Evolutionary conservation across 2,113 vertebrate genomes (phyloP).

Genomic region (Rhipidura dahli): DNA sequence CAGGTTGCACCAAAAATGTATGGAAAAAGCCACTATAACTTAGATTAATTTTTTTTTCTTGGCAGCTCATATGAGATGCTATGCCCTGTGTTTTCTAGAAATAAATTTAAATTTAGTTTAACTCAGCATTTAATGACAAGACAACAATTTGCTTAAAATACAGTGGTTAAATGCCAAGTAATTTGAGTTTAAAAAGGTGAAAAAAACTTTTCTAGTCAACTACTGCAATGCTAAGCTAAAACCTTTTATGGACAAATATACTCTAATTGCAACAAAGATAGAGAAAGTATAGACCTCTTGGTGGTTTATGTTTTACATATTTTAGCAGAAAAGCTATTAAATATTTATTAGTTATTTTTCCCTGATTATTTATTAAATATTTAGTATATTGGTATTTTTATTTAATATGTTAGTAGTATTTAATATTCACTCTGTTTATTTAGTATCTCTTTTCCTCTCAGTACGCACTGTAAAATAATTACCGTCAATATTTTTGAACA

Average conservation of each 20-base stretch:
- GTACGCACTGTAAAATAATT: background rate
- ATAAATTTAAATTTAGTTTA: background rate
- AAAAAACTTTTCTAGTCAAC: background rate
- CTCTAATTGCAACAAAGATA: background rate
- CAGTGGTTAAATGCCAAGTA: background rate
- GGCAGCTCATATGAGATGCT: background rate
- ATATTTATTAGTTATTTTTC: background rate
- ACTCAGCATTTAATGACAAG: background rate
- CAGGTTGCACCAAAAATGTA: background rate
- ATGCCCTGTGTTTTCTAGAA: background rate
- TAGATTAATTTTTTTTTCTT: background rate
- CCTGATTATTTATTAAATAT: background rate
- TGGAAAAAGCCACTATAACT: fast-evolving
- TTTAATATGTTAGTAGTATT: background rate
- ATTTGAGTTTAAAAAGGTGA: background rate
- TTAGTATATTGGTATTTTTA: background rate
- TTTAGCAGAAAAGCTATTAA: background rate
- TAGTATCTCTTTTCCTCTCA: background rate
- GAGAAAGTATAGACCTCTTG: fast-evolving
- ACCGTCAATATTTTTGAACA: constrained; percentile 88
- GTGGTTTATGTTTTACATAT: background rate
- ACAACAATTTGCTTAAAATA: background rate
- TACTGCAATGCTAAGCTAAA: background rate
- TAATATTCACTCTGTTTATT: background rate
- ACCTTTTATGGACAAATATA: background rate